Evolutionary conservation across 1,140 invertebrate species (phyloP), one percentile per base, ranked within the genome.

Genomic region (Macrosteles quadrilineatus): DNA sequence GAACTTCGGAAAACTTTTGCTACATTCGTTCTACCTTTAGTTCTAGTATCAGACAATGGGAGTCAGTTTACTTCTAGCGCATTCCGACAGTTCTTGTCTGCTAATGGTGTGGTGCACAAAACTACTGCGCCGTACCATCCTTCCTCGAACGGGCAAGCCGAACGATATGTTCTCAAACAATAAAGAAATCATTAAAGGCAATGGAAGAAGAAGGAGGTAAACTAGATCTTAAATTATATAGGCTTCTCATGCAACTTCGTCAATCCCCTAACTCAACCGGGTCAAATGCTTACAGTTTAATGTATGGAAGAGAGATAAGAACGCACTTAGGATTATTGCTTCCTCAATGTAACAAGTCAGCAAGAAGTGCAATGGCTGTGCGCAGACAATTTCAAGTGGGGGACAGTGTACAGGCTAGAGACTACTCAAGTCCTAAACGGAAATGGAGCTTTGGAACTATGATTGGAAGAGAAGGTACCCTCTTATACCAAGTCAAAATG

Each of bases 131-230:
- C n/a, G n/a, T 67, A 68, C 27, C 68, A 69, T 45, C 68, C 55
- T 14, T 4, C 23, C n/a, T 67, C 32, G 17, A 70, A 70, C 31
- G 47, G 32, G 11, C 45, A 69, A 23, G 69, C 63, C 4, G 69
- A 70, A 45, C 36, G 64, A 21, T 66, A 21, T 19, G 69, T 70
- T n/a, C n/a, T 3, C 62, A 70, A 32, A 68, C 64, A 21, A 23
- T 70, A 32, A 70, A 70, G 64, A 29, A 70, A 31, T 21, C 19
- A 6, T 9, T 66, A 25, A 36, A n/a, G 29, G 14, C 50, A 25
- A 68, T 70, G 63, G 21, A 17, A 25, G 59, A 23, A 30, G 40
- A 68, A 4, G 23, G 47, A 19, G 47, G 47, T 14, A 17, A 11
- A 11, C 19, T 53, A 21, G 11, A 53, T 6, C 19, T 17, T 21